Base-by-base conservation (phyloP, 2,888 invertebrate species). In the Yponomeuta cagnagella region DNA sequence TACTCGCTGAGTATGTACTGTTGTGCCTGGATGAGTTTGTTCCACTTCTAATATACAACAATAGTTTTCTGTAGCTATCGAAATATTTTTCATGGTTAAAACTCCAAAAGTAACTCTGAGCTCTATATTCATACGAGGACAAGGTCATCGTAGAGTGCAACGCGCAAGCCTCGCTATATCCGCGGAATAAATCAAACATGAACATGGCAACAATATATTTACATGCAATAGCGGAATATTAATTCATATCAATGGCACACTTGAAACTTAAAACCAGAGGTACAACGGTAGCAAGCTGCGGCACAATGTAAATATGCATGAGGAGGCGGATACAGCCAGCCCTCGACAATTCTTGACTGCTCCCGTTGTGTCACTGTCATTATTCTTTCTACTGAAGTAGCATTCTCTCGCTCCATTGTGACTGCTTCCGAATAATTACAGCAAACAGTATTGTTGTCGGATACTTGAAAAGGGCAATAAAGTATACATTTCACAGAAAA, bases 401-500 rank as follows among this genome's bases (percentile, higher is more conserved):
- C 82, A 76, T 81, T 81, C 84, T 87, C 89, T 86, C 86, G 79
- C 78, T 82, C 82, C 80, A 87, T 90, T 90, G 90, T 90, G 78
- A 87, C 84, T 85, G 83, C 86, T 89, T 89, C 89, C 89, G 89
- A 89, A 91, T 91, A 90, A 90, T 91, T 91, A 90, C 85, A 58
- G 52, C 52, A 81, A 83, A 82, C 78, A 80, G 79, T 82, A 83
- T 85, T 82, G 85, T 83, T 77, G 75, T 81, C 76, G 52, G 12
- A 58, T 76, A 31, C 66, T 58, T 30, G 12, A 43, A 70, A 48
- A 70, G 66, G 78, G 80, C 82, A 81, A 83, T 87, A 88, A 86
- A 88, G 91, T 91, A 88, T 91, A 90, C 86, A 88, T 91, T 91
- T 85, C 91, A 86, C 78, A 76, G 77, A 79, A 84, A 85, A 87